A percentile compares a stretch with the other conserved stretches of the same genome.
phyloP scores from a whole-genome alignment of 1,140 invertebrate species.

The Lepidurus packardi region DNA sequence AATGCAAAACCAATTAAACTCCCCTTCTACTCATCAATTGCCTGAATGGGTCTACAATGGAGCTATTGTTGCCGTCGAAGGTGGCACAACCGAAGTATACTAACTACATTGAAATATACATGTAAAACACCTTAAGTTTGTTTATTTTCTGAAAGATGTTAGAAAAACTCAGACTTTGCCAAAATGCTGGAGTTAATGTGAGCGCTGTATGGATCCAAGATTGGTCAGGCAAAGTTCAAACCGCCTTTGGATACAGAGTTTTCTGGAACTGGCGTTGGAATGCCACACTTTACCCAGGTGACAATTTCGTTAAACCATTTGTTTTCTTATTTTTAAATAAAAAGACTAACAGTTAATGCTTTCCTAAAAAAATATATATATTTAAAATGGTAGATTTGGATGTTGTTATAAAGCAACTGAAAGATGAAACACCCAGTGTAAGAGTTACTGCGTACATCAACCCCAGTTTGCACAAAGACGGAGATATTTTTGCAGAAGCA shows the following conservation, averaged over 20 bases:
- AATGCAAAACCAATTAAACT: slow-evolving; percentile 35
- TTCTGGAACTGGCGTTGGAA: slow-evolving; percentile 50
- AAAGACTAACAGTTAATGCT: background rate
- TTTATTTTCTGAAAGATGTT: slow-evolving; percentile 41
- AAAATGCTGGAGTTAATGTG: slow-evolving; percentile 40
- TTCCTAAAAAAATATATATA: too few relatives aligned
- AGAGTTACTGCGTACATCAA: slow-evolving; percentile 46
- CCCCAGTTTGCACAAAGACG: slow-evolving; percentile 44
- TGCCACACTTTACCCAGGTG: slow-evolving; percentile 42
- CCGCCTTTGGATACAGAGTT: slow-evolving; percentile 45
- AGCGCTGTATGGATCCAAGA: slow-evolving; percentile 48
- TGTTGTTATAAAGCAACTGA: slow-evolving; percentile 39
- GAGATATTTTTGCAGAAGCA: slow-evolving; percentile 42
- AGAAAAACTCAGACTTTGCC: slow-evolving; percentile 39
- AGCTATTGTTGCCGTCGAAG: slow-evolving; percentile 45
- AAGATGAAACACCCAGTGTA: slow-evolving; percentile 38
- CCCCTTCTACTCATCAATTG: slow-evolving; percentile 38
- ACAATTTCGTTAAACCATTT: background rate
- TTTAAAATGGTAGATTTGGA: slow-evolving; percentile 38
- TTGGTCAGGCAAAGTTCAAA: slow-evolving; percentile 46
- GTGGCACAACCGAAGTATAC: slow-evolving; percentile 40
- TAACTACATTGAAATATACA: background rate
- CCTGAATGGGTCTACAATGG: slow-evolving; percentile 45
- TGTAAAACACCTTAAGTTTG: background rate
- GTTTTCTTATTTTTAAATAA: background rate